Percentiles rank a stretch among this genome's conserved stretches.
phyloP scores from a whole-genome alignment of 92 coral and sea anemone species.

The Phenganax stokvisi region DNA sequence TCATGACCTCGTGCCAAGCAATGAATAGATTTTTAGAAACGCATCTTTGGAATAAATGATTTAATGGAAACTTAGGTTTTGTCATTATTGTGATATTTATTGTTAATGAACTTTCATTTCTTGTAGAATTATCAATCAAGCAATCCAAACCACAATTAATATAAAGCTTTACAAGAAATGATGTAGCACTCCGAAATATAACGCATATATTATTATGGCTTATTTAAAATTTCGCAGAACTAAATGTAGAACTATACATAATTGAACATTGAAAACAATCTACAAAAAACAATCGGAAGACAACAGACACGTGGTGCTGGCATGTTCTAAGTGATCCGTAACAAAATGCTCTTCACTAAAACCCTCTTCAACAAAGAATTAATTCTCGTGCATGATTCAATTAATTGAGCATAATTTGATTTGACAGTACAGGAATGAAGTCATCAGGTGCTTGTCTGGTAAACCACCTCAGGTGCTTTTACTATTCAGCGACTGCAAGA shows the following conservation, averaged over 20 bases:
- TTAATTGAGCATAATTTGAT: slow-evolving; percentile 14
- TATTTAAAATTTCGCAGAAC: background rate
- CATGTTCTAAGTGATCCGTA: background rate
- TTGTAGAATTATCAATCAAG: too few species aligned
- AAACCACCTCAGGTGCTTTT: slow-evolving; percentile 20
- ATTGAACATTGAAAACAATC: background rate
- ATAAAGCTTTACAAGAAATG: too few species aligned
- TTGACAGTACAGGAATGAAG: slow-evolving; percentile 35
- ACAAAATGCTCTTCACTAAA: background rate
- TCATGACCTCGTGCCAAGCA: too few species aligned
- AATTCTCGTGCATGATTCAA: background rate
- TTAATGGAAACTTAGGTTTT: too few species aligned
- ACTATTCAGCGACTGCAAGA: background rate
- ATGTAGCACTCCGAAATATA: too few species aligned
- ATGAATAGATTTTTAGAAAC: too few species aligned
- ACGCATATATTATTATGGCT: too few species aligned
- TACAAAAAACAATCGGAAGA: background rate
- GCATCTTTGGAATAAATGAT: too few species aligned
- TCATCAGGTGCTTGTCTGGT: slow-evolving; percentile 42
- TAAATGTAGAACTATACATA: background rate
- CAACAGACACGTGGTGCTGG: slow-evolving; percentile 7
- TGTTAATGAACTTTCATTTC: too few species aligned
- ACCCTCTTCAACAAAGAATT: background rate
- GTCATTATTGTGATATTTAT: too few species aligned
- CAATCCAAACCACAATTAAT: too few species aligned